Evolutionary conservation across 1,140 invertebrate species (phyloP), one percentile per base, ranked within the genome.

Genomic region (Heterodera schachtii): DNA sequence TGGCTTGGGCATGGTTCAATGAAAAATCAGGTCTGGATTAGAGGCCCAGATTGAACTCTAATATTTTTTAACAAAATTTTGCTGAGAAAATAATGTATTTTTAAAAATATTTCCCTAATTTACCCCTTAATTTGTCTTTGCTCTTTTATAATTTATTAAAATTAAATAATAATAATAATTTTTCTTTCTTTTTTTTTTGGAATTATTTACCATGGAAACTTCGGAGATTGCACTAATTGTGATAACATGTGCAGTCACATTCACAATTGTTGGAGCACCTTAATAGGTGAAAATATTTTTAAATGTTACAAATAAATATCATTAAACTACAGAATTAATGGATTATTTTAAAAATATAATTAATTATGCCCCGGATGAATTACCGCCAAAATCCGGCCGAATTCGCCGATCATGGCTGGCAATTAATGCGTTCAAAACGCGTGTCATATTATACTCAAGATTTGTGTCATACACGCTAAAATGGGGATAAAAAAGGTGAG

Each of bases 191-290:
- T 57, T 3, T 73, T 46, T 41, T 83, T 47, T 82, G 47, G 43
- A 31, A 16, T 71, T 57, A 9, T 75, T 73, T 95, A 97, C 95
- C 96, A 98, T 98, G 94, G 96, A 95, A 91, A 97, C 95, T 95
- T 97, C 96, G 92, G 95, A 96, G 91, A 97, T 94, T 92, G 95
- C 96, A 93, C 95, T 96, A 93, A 98, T 97, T 93, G 95, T 96
- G 93, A 96, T 94, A 92, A 98, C 95, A 93, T 96, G 95, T 94
- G 96, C 96, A 92, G 95, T 96, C 92, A 97, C 95, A 92, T 95
- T 95, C 91, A 97, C 95, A 93, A 95, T 94, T 91, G 88, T 88
- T 46, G 96, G 95, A 3, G 86, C 77, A 6, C 88, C 88, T 89
- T 76, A 31, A 31, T 31, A n/a, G n/a, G n/a, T n/a, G n/a, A 78